Percentiles rank a stretch among this genome's conserved stretches.
Conservation (phyloP, 2,113 vertebrate species). For the Phaethon lepturus region DNA sequence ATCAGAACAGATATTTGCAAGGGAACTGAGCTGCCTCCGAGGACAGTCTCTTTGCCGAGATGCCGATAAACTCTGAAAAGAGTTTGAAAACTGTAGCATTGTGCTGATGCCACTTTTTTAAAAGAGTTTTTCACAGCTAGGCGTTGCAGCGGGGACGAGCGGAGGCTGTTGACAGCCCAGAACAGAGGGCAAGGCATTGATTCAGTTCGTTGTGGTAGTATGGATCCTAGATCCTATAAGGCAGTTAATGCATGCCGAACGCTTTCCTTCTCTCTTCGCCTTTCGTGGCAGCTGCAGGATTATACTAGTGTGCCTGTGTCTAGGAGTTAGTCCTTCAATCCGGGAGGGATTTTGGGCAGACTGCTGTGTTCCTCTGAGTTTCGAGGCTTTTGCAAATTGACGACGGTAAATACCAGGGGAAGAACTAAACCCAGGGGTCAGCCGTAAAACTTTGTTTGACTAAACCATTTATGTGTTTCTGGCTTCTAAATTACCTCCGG, state of each 20-base stretch:
- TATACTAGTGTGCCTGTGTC: not conserved
- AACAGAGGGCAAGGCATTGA: not conserved
- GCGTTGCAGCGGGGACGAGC: not conserved
- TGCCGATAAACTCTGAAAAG: not conserved
- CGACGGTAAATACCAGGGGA: not conserved
- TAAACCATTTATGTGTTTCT: not conserved
- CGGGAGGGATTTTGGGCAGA: not conserved
- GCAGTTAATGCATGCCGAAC: rapidly evolving
- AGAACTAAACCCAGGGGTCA: not conserved
- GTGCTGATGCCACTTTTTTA: not conserved
- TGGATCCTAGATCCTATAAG: not conserved
- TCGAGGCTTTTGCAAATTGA: not conserved
- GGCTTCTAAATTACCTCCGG: not conserved
- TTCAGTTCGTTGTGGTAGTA: not conserved
- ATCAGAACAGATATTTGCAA: not conserved
- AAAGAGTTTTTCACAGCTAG: not conserved
- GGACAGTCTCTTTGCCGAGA: rapidly evolving
- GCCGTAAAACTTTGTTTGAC: not conserved
- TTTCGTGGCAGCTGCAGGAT: not conserved
- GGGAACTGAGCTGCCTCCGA: not conserved
- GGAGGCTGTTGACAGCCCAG: not conserved
- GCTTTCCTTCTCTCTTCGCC: not conserved
- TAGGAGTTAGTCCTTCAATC: not conserved
- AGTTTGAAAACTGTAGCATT: not conserved
- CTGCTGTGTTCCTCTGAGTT: not conserved